These are phyloP conservation scores for Nothobranchius furzeri DNA, from an alignment of 2,113 vertebrate genomes.

Conservation along the genomic window DNA sequence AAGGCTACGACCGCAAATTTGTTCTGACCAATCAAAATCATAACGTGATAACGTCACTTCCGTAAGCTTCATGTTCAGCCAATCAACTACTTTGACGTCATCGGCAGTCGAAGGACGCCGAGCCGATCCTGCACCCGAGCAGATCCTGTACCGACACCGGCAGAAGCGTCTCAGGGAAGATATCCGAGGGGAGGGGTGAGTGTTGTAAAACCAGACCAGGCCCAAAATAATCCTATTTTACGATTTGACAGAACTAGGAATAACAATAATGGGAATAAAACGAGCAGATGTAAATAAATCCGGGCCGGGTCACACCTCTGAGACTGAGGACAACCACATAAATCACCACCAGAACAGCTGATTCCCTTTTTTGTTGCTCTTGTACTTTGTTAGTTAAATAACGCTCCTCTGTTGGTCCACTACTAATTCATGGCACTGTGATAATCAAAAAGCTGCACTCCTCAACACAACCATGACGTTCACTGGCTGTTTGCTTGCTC, in stretches of 20 bases:
- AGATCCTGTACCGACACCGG: too few species aligned
- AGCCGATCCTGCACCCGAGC: too few species aligned
- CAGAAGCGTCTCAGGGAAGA: too few species aligned
- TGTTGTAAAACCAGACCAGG: neutral
- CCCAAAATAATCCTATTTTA: neutral
- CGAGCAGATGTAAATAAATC: neutral
- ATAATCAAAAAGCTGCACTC: slow-evolving; percentile 54
- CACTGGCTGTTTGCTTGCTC: slow-evolving; percentile 62
- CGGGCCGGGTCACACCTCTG: slow-evolving; percentile 6
- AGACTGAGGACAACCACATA: slow-evolving; percentile 11
- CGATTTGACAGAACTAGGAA: neutral
- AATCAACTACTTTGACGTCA: too few species aligned
- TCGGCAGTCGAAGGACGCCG: too few species aligned
- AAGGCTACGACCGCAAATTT: too few species aligned
- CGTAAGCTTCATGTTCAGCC: too few species aligned
- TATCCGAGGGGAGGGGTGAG: too few species aligned
- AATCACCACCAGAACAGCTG: slow-evolving; percentile 7
- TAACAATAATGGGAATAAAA: neutral
- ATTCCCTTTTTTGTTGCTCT: slow-evolving; percentile 2
- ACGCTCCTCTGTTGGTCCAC: slow-evolving; percentile 49
- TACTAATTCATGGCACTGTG: slow-evolving; percentile 42
- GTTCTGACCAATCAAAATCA: too few species aligned
- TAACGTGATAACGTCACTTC: too few species aligned
- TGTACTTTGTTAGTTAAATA: slow-evolving; percentile 43
- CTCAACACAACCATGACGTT: slow-evolving; percentile 54